Evolutionary conservation across 2,113 vertebrate genomes (phyloP), one percentile per base, ranked within the genome.

Genomic region (Ovis aries): DNA sequence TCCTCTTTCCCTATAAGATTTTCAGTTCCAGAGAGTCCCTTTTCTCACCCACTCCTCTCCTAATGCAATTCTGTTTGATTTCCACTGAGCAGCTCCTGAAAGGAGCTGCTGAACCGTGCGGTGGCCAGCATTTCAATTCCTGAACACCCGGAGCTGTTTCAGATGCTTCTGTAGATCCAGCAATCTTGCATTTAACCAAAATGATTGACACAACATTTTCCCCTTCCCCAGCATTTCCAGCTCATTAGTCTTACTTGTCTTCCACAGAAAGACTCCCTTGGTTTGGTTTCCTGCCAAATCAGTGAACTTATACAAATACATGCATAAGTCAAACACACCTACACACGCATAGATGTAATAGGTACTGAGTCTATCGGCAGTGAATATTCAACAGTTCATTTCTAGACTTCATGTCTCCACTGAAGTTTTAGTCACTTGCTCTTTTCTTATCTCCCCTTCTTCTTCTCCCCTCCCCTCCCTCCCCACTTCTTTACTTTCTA

Each of bases 21-120:
- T 95, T 85, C 57, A 86, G 86, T 97, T 97, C 93, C 83, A 84
- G 78, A 59, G 60, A 90, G 86, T 57, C 78, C 89, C 36, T 40
- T 86, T 86, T 87, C 93, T 90, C 91, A 90, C 91, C 21, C 62
- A 96, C 89, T 87, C 86, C 82, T 91, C 80, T 57, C 40, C 91
- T 97, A 94, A 98, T 84, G 96, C 33, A 88, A 97, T 98, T 97
- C 96, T 87, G 88, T 97, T 98, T 97, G 97, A 97, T 97, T 97
- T 97, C 48, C 83, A 93, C 86, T 14, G 15, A 90, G 74, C 95
- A 64, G 71, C 86, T 81, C 78, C 78, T 67, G 52, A 91, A 87
- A 97, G 91, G 45, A 91, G 91, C 90, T 2, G 3, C 95, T 78
- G n/a, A 91, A 50, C 78, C 17, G 1, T 71, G 60, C 17, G 40